Evolutionary conservation across 2,113 vertebrate genomes (phyloP).

Genomic region (Bothrops jararaca): DNA sequence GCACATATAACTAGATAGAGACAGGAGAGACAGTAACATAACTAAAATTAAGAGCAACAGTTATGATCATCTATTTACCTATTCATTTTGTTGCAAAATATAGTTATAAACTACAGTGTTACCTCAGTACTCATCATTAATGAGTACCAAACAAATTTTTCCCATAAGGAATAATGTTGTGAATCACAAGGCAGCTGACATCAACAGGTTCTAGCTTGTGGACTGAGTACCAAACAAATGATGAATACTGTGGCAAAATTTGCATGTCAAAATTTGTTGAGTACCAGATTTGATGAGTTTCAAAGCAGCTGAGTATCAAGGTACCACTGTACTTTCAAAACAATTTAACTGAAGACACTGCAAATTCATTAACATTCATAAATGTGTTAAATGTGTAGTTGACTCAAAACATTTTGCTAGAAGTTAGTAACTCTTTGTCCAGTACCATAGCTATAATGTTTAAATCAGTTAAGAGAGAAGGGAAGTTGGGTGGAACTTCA

Average conservation of each 20-base stretch:
- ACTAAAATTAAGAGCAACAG: not conserved
- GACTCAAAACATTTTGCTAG: slow-evolving; percentile 12
- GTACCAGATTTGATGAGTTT: not conserved
- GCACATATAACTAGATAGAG: slow-evolving; percentile 13
- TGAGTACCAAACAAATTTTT: not conserved
- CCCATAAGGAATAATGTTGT: not conserved
- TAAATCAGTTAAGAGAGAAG: slow-evolving; percentile 9
- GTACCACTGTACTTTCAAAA: slow-evolving; percentile 24
- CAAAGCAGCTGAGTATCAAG: not conserved
- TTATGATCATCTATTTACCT: not conserved
- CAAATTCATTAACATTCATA: slow-evolving; percentile 24
- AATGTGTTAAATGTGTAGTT: slow-evolving; percentile 21
- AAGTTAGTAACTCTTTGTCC: slow-evolving; percentile 37
- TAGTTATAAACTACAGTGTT: not conserved
- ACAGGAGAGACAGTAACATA: not conserved
- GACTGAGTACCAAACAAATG: not conserved
- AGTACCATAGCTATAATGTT: slow-evolving; percentile 17
- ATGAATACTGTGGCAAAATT: not conserved
- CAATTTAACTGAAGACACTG: not conserved
- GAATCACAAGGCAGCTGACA: not conserved
- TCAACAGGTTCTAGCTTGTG: not conserved
- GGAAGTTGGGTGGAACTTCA: slow-evolving; percentile 26
- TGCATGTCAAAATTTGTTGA: not conserved
- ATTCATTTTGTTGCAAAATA: not conserved
- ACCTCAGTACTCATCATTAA: not conserved